Conservation (phyloP, 2,888 invertebrate species). For the Oscheius myriophilus region DNA sequence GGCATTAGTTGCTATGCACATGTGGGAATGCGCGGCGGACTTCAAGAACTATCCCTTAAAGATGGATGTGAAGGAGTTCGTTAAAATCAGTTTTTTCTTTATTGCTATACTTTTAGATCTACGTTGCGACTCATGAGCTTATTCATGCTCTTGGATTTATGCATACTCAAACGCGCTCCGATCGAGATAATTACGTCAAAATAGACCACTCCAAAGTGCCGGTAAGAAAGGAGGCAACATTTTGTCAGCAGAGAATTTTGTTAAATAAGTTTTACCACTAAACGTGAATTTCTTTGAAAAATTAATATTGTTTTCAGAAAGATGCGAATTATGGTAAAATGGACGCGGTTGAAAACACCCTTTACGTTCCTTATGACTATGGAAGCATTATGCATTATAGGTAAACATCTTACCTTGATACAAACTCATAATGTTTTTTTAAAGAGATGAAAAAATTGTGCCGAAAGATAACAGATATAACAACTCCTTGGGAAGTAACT, state of each 20-base stretch:
- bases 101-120: constrained; percentile 35
- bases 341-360: constrained; percentile 18
- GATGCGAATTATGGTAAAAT: constrained; percentile 33
- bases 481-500: constrained; percentile 56
- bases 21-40: constrained; percentile 44
- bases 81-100: neutral
- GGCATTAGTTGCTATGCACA: constrained; percentile 46
- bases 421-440: neutral
- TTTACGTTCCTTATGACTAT: constrained; percentile 40
- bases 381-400: constrained; percentile 17
- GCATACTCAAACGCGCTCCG: constrained; percentile 49
- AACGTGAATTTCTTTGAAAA: no score
- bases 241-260: no score
- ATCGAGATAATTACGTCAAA: constrained; percentile 44
- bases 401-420: neutral
- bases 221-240: neutral
- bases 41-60: constrained; percentile 41
- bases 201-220: constrained; percentile 43
- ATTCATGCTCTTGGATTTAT: constrained; percentile 42
- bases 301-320: no score
- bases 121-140: constrained; percentile 47
- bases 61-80: constrained; percentile 41
- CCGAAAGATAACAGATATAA: constrained; percentile 49
- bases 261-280: no score
- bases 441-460: no score